Conservation (phyloP, 2,888 invertebrate genomes). For the Stenchaetothrips biformis region DNA sequence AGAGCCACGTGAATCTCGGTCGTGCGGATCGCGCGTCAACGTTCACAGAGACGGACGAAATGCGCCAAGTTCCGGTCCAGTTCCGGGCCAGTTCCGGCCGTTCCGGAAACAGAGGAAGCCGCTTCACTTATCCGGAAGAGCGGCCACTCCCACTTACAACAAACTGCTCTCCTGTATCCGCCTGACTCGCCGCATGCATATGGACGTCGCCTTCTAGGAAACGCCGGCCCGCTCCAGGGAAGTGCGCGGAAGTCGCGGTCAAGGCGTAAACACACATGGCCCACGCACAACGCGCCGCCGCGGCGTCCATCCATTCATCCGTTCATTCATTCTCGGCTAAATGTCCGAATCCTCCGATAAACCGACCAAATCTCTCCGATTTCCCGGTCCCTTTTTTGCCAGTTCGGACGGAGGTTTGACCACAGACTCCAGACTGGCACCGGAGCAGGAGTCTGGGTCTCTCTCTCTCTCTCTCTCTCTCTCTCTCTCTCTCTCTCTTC, state of each 20-base stretch:
- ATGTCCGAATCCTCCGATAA: too few relatives aligned
- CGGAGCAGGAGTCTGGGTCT: not conserved
- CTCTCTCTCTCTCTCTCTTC: not conserved
- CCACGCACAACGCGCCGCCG: too few relatives aligned
- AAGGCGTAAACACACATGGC: not conserved
- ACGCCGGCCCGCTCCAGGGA: not conserved
- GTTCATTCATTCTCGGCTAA: not conserved
- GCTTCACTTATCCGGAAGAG: conserved; percentile 1
- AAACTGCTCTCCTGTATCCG: not conserved
- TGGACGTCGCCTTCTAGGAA: not conserved
- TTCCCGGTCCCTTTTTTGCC: too few relatives aligned
- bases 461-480: not conserved
- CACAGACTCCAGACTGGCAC: not conserved
- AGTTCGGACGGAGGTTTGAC: too few relatives aligned
- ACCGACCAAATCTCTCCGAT: too few relatives aligned
- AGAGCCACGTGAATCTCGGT: not conserved
- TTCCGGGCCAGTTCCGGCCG: not conserved
- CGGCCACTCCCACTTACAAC: not conserved
- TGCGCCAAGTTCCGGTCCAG: not conserved
- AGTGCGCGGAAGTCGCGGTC: not conserved
- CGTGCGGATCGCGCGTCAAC: not conserved
- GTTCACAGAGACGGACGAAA: too few relatives aligned
- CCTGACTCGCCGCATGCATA: not conserved
- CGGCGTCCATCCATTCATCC: not conserved
- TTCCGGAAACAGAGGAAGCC: conserved; percentile 8